A percentile compares a stretch with the other conserved stretches of the same genome.
Conservation (phyloP, 1,140 invertebrate genomes). For the Xylocopa sonorina region DNA sequence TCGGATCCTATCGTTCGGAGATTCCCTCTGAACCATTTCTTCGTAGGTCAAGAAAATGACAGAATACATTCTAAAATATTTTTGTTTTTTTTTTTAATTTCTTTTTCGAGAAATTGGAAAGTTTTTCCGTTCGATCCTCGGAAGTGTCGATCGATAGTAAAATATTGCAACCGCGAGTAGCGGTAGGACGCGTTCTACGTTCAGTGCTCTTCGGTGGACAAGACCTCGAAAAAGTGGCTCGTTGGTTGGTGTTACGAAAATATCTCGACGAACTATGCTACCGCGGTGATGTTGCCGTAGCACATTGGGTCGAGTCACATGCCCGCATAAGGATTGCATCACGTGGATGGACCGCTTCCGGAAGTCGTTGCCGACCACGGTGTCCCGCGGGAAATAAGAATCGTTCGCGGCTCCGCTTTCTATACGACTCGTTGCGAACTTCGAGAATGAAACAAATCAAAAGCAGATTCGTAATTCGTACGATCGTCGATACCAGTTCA, state of each 20-base stretch:
- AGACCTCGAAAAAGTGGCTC: constrained; percentile 9
- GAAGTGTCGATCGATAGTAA: neutral
- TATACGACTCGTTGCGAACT: too few species aligned
- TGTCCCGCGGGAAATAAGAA: neutral
- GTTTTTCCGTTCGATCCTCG: neutral
- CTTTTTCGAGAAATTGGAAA: too few species aligned
- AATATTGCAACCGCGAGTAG: neutral
- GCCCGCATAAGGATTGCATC: constrained; percentile 46
- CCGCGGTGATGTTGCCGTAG: neutral
- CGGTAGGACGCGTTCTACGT: neutral
- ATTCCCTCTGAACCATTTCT: neutral
- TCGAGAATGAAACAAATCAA: too few species aligned
- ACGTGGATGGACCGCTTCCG: constrained; percentile 3
- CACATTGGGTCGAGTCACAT: constrained; percentile 30
- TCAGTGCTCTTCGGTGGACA: neutral
- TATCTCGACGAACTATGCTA: constrained; percentile 18
- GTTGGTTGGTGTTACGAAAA: constrained; percentile 23
- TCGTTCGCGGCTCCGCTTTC: too few species aligned
- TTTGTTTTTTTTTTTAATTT: neutral
- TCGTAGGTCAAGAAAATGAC: neutral
- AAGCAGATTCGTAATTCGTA: too few species aligned
- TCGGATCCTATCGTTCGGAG: neutral
- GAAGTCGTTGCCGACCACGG: neutral
- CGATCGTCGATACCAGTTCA: too few species aligned
- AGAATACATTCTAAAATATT: too few species aligned